These are phyloP conservation scores for Dendrolimus pini DNA, from an alignment of 2,888 invertebrate genomes.

Conservation along the genomic window DNA sequence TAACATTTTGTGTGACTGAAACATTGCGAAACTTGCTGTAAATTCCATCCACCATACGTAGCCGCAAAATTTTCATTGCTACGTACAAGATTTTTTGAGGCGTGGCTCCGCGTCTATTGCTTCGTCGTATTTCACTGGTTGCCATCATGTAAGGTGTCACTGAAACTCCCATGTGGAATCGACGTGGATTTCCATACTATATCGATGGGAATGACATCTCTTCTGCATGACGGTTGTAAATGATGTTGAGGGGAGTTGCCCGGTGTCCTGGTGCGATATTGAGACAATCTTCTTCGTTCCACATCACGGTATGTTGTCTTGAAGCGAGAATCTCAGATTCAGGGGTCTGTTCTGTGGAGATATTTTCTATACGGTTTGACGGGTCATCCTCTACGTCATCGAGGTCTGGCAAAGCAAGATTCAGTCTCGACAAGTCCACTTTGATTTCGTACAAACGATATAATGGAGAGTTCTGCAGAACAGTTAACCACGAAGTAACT, in stretches of 20 bases:
- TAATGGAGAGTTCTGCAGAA: slow-evolving; percentile 20
- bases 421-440: slow-evolving; percentile 23
- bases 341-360: slow-evolving; percentile 18
- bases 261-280: slow-evolving; percentile 28
- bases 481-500: slow-evolving; percentile 25
- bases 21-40: slow-evolving; percentile 20
- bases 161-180: slow-evolving; percentile 9
- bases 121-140: slow-evolving; percentile 38
- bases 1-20: slow-evolving; percentile 21
- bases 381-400: slow-evolving; percentile 14
- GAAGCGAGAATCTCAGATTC: slow-evolving; percentile 25
- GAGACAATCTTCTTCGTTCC: slow-evolving; percentile 32
- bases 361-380: slow-evolving; percentile 21
- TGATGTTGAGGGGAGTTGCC: slow-evolving; percentile 25
- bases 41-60: slow-evolving; percentile 19
- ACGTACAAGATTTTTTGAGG: slow-evolving; percentile 40
- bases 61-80: slow-evolving; percentile 41
- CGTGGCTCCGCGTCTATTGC: slow-evolving; percentile 37
- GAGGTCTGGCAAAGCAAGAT: slow-evolving; percentile 9
- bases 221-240: slow-evolving; percentile 43
- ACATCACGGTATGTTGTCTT: slow-evolving; percentile 28
- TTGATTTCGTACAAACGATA: slow-evolving; percentile 30
- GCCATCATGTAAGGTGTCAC: slow-evolving; percentile 39
- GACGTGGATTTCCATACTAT: slow-evolving; percentile 27
- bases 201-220: slow-evolving; percentile 47